These are phyloP conservation scores for Leptobrachium ailaonicum DNA, from an alignment of 2,113 vertebrate genomes.

Conservation along the genomic window DNA sequence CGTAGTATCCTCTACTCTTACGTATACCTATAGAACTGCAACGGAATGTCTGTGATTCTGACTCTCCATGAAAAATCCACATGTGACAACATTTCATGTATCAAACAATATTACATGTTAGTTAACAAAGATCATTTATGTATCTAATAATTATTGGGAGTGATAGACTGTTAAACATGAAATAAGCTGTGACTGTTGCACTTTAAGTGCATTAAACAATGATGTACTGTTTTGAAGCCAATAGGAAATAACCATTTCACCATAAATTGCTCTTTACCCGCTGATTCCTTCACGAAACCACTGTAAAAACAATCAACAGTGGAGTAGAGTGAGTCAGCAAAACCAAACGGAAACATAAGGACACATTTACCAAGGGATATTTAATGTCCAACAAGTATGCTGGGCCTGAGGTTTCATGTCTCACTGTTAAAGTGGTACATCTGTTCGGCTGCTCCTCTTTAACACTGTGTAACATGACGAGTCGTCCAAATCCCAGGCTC, in stretches of 20 bases:
- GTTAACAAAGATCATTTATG: too few relatives aligned
- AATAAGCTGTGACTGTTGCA: neutral
- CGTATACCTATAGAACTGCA: too few relatives aligned
- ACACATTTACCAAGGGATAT: slow-evolving; percentile 45
- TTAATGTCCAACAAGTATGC: slow-evolving; percentile 46
- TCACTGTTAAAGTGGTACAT: slow-evolving; percentile 43
- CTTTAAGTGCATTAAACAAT: slow-evolving; percentile 39
- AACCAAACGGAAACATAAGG: slow-evolving; percentile 38
- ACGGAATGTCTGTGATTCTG: too few relatives aligned
- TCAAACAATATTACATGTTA: too few relatives aligned
- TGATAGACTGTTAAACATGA: too few relatives aligned
- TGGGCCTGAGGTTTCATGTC: slow-evolving; percentile 44
- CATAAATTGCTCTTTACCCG: slow-evolving; percentile 44
- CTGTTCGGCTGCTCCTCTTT: slow-evolving; percentile 5
- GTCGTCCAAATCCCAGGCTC: too few relatives aligned
- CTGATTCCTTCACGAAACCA: slow-evolving; percentile 39
- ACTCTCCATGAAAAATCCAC: too few relatives aligned
- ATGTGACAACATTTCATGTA: too few relatives aligned
- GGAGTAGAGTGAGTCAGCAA: slow-evolving; percentile 44
- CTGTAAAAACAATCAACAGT: slow-evolving; percentile 47
- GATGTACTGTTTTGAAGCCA: slow-evolving; percentile 31
- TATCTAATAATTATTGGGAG: too few relatives aligned
- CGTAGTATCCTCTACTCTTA: too few relatives aligned
- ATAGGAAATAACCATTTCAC: slow-evolving; percentile 48
- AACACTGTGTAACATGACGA: neutral